Base-by-base conservation (phyloP, 1,140 invertebrate species). In the Calosoma granatense region DNA sequence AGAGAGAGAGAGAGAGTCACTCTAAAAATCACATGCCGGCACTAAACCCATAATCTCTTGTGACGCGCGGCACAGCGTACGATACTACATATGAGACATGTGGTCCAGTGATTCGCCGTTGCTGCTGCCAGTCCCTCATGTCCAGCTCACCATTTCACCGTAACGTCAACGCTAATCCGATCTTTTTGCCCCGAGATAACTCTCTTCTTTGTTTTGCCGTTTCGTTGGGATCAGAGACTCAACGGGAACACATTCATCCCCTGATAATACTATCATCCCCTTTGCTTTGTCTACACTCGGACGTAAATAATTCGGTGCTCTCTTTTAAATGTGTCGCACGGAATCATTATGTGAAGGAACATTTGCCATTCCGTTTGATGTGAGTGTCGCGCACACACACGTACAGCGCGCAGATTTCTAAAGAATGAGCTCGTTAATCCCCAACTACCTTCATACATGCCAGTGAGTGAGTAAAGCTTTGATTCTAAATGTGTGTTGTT, bases 301-400 rank as follows among this genome's bases (percentile, higher is more conserved):
- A 36, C n/a, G n/a, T 36, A 36, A 73, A 74, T 71, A 73, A 72
- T 68, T 70, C 73, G 72, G 73, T 72, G 72, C 71, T 66, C 68
- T 64, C 70, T 72, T 71, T 69, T 64, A 64, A 68, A 69, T 72
- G 70, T 67, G 72, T 68, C 70, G 72, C 68, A 72, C 70, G 66
- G 71, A 72, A 74, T 72, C 72, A 73, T 71, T 71, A 72, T 70
- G 64, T 67, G 61, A 65, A 60, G 64, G 63, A 63, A 64, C 20
- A 54, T 17, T 20, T 22, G 15, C 14, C 14, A 54, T 22, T 22
- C 53, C 15, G 26, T 54, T 20, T n/a, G 14, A 26, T 22, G 26
- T 22, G 20, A 54, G 15, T 54, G 26, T n/a, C n/a, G 11, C 26
- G 15, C n/a, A 21, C 9, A 26, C 17, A 9, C 17, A 6, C 51